Evolutionary conservation across 2,113 vertebrate species (phyloP), one percentile per base, ranked within the genome.

Genomic region (Anarhynchus alexandrinus): DNA sequence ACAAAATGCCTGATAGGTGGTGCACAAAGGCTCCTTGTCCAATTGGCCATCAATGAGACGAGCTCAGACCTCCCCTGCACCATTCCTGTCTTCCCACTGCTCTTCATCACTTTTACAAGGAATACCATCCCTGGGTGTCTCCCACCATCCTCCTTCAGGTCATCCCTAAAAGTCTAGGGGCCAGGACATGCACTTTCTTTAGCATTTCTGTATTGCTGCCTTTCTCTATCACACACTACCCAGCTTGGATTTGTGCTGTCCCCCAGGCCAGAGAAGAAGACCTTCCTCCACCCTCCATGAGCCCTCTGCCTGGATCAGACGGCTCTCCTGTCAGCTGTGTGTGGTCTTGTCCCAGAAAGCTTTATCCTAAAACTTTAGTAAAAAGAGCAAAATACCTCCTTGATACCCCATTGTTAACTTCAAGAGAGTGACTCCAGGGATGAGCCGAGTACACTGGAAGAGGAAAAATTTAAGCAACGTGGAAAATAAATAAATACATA

Each of bases 401-500:
- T 82, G 70, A 61, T 51, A 65, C 8, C 34, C 66, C 13, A 36
- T 26, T 65, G 52, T 49, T 84, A 73, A 79, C 2, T 1, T 81
- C 65, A 67, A 38, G 21, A 81, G 58, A 61, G 30, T 19, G 34
- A 64, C 30, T 81, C 29, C 66, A 78, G 45, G 52, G 61, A 78
- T 66, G 15, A 93, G 40, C 9, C 10, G 47, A 87, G 38, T 32
- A 27, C 40, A 59, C 8, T 69, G 26, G 61, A 88, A 91, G 12
- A 87, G 32, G 62, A 89, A 94, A 90, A 92, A 64, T 30, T 34
- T 62, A 51, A 88, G 59, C 57, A 86, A 89, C 49, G 18, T 38
- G 65, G 40, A 70, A 96, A 97, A 96, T 78, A 96, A 96, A 96
- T 82, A 74, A 96, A 83, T 57, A 54, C 66, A 6, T 74, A 64